Evolutionary conservation across 2,888 invertebrate species (phyloP).

Genomic region (Temnothorax rugatulus): DNA sequence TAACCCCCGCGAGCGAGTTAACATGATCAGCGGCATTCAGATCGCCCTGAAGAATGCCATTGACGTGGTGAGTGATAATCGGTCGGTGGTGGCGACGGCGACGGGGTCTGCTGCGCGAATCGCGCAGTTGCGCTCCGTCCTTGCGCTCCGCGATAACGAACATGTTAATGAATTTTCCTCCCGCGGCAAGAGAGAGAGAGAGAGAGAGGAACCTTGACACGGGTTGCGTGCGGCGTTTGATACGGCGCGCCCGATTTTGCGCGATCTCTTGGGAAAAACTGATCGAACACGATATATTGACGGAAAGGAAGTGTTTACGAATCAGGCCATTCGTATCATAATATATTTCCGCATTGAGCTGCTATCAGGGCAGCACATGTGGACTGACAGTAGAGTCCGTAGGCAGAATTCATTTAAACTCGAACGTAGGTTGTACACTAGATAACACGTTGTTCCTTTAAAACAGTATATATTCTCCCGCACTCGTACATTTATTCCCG

Average conservation of each 20-base stretch:
- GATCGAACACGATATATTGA: neutral
- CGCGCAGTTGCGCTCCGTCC: constrained; percentile 27
- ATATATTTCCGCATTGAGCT: neutral
- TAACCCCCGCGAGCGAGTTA: constrained; percentile 60
- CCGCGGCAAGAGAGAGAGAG: neutral
- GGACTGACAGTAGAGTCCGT: neutral
- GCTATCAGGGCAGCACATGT: neutral
- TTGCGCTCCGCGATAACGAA: constrained; percentile 20
- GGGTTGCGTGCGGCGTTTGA: neutral
- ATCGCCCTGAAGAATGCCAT: constrained; percentile 85
- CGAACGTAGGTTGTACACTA: neutral
- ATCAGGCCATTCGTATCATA: neutral
- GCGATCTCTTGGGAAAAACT: neutral
- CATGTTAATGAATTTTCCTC: neutral
- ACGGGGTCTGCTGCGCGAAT: constrained; percentile 18
- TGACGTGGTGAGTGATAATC: constrained; percentile 83
- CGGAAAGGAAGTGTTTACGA: constrained; percentile 8
- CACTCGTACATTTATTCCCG: neutral
- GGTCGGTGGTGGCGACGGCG: neutral
- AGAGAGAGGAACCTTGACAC: neutral
- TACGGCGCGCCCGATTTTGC: neutral
- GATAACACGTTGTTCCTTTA: neutral
- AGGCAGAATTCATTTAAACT: neutral
- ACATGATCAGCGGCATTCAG: constrained; percentile 85
- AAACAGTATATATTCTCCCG: neutral